Percentiles rank a stretch among this genome's conserved stretches.
Conservation (phyloP, 2,113 vertebrate genomes). For the Nibea albiflora region DNA sequence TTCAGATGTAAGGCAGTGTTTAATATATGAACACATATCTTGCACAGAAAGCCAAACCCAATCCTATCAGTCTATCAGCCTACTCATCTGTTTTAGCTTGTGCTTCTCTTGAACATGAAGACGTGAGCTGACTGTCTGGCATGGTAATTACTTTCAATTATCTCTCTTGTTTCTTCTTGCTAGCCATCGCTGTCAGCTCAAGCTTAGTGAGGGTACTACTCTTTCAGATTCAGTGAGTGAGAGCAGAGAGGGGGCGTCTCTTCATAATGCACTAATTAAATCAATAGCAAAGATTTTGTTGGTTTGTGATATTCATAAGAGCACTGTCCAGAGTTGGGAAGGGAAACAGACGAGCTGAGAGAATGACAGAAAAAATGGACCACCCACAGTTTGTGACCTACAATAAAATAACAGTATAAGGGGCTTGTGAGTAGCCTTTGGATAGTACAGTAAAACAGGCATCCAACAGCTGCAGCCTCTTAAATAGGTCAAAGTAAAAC, state of each 20-base stretch:
- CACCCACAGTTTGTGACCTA: background rate
- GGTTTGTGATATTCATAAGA: background rate
- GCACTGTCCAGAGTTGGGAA: background rate
- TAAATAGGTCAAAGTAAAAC: conserved; percentile 5
- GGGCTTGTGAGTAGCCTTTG: background rate
- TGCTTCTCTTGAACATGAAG: conserved; percentile 8
- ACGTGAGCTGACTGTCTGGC: background rate
- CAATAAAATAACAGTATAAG: background rate
- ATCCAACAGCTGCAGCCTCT: conserved; percentile 2
- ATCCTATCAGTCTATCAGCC: background rate
- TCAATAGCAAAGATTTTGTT: conserved; percentile 12
- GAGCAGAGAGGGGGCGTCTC: background rate
- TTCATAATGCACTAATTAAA: conserved; percentile 37
- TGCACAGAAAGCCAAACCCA: conserved; percentile 7
- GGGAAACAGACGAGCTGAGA: background rate
- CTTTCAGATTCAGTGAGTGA: background rate
- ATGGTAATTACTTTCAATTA: conserved; percentile 54
- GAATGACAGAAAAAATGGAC: background rate
- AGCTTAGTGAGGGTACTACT: conserved; percentile 10
- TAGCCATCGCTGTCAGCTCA: conserved; percentile 19
- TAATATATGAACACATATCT: background rate
- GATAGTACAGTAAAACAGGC: background rate
- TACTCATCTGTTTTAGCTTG: background rate
- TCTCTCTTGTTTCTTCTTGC: conserved; percentile 25
- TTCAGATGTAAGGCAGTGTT: background rate